Conservation (phyloP, 2,888 invertebrate species). For the Entomobrya multifasciata region DNA sequence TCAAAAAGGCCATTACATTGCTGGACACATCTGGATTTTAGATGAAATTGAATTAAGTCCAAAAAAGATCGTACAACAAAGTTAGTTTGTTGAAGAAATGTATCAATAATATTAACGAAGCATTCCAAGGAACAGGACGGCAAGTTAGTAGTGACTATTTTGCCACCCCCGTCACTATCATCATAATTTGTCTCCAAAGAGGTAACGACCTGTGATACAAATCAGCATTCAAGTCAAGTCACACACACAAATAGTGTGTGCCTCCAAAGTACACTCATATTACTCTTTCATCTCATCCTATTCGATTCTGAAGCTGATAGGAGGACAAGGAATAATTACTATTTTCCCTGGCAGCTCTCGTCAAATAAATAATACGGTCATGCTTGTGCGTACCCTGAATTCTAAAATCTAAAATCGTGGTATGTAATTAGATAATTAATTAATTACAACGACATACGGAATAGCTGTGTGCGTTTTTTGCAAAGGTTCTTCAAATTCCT, state of each 20-base stretch:
- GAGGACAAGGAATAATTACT: slow-evolving; percentile 18
- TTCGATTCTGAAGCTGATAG: slow-evolving; percentile 7
- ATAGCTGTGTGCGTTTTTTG: too few relatives aligned
- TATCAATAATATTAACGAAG: too few relatives aligned
- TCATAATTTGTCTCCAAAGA: slow-evolving; percentile 9
- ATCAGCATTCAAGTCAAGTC: slow-evolving; percentile 37
- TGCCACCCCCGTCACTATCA: slow-evolving; percentile 1
- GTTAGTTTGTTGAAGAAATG: slow-evolving; percentile 6
- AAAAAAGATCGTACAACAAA: slow-evolving; percentile 25
- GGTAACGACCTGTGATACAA: slow-evolving; percentile 37
- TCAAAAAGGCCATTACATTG: slow-evolving; percentile 27
- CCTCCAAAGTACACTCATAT: neutral
- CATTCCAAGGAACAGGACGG: slow-evolving; percentile 24
- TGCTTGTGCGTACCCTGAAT: neutral
- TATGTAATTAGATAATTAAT: slow-evolving; percentile 21
- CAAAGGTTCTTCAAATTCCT: slow-evolving; percentile 17
- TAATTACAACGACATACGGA: slow-evolving; percentile 9
- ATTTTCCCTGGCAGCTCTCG: neutral
- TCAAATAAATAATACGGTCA: neutral
- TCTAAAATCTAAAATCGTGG: neutral
- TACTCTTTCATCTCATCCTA: slow-evolving; percentile 7
- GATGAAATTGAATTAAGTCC: slow-evolving; percentile 57
- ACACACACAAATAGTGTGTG: neutral
- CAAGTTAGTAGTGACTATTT: slow-evolving; percentile 19
- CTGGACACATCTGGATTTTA: slow-evolving; percentile 48